Evolutionary conservation across 1,140 invertebrate genomes (phyloP).

Genomic region (Stegodyphus dumicola): DNA sequence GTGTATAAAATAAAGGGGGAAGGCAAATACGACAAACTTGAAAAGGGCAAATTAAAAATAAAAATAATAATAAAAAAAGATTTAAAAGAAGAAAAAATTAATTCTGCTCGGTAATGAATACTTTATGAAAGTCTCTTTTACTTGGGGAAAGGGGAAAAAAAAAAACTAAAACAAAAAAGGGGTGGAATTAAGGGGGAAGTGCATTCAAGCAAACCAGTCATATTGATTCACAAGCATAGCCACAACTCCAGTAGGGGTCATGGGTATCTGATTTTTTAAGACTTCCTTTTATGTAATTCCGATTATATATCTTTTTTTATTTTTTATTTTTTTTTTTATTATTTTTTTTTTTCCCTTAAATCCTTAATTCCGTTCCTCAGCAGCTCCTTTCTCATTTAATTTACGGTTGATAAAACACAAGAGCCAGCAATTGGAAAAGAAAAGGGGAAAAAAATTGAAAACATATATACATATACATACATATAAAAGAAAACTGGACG

Average conservation of each 20-base stretch:
- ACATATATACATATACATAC: not conserved
- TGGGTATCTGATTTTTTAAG: slow-evolving; percentile 52
- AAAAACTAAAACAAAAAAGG: slow-evolving; percentile 3
- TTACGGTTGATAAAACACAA: slow-evolving; percentile 58
- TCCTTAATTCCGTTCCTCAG: slow-evolving; percentile 36
- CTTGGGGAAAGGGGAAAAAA: not conserved
- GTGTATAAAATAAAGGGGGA: not conserved
- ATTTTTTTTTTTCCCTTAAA: too few relatives aligned
- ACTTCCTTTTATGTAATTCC: slow-evolving; percentile 40
- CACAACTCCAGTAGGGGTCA: slow-evolving; percentile 49
- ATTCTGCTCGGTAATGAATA: slow-evolving; percentile 53
- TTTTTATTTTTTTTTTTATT: too few relatives aligned
- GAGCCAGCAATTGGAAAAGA: slow-evolving; percentile 36
- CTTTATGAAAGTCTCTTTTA: slow-evolving; percentile 44
- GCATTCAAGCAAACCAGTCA: slow-evolving; percentile 46
- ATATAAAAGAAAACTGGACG: not conserved
- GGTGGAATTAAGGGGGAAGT: not conserved
- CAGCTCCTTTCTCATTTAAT: slow-evolving; percentile 49
- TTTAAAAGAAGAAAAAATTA: slow-evolving; percentile 39
- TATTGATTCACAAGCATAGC: slow-evolving; percentile 45
- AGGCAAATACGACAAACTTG: not conserved
- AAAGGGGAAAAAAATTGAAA: not conserved
- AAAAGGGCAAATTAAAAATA: slow-evolving; percentile 30
- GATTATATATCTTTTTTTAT: slow-evolving; percentile 44
- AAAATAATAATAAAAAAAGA: slow-evolving; percentile 3